These are phyloP conservation scores for Idris sp. DNA, from an alignment of 1,140 invertebrate genomes.

Conservation along the genomic window DNA sequence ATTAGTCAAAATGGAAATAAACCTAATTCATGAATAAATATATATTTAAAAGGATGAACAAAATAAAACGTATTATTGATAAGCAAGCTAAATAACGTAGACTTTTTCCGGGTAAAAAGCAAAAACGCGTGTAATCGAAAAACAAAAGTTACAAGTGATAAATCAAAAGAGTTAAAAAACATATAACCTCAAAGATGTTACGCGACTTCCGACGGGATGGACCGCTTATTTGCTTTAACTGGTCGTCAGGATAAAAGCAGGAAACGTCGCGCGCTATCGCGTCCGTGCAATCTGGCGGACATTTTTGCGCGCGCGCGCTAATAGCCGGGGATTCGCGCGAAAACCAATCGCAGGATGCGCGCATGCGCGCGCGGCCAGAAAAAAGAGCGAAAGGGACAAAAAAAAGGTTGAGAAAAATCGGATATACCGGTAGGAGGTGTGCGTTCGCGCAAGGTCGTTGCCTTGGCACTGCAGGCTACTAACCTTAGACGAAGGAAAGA, in stretches of 20 bases:
- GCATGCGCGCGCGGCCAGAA: background rate
- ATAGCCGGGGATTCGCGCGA: constrained; percentile 15
- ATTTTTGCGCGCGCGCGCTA: constrained; percentile 23
- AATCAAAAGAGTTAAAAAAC: no score
- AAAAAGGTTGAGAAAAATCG: constrained; percentile 23
- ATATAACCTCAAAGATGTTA: no score
- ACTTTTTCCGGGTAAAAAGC: no score
- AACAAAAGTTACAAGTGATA: no score
- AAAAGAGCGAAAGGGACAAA: constrained; percentile 6
- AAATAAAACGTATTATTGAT: no score
- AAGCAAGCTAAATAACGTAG: no score
- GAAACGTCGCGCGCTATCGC: constrained; percentile 24
- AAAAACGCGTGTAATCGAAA: no score
- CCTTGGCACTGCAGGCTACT: constrained; percentile 63
- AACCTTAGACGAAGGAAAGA: constrained; percentile 57
- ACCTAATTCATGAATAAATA: no score
- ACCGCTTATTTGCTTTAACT: constrained; percentile 8
- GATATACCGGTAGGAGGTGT: constrained; percentile 45
- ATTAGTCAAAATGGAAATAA: no score
- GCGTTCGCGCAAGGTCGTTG: constrained; percentile 61
- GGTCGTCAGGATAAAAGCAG: constrained; percentile 14
- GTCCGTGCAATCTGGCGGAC: constrained; percentile 6
- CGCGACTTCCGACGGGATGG: no score
- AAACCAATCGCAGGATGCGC: constrained; percentile 15
- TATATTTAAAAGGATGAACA: no score